Percentiles rank a stretch among this genome's conserved stretches.
phyloP scores from a whole-genome alignment of 2,113 vertebrate genomes.

The Catagonus wagneri region DNA sequence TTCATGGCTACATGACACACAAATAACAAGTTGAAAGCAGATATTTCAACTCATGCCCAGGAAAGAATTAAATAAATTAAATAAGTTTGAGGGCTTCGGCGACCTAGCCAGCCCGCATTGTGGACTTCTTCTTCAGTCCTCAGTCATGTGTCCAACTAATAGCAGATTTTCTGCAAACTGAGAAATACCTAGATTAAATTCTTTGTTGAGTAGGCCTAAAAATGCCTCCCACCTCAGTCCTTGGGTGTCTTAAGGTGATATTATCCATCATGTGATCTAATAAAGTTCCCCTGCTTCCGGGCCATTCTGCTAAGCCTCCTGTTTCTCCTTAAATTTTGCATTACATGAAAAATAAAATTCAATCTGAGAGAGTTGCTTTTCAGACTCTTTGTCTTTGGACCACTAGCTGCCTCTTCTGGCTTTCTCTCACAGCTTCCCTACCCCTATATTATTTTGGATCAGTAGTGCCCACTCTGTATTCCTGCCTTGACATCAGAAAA shows the following conservation, averaged over 20 bases:
- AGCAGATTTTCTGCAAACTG: background rate
- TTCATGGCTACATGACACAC: too few relatives aligned
- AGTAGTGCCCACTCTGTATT: background rate
- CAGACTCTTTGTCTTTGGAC: background rate
- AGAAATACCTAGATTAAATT: background rate
- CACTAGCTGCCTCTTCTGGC: background rate
- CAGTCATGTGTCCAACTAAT: background rate
- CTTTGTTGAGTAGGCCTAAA: background rate
- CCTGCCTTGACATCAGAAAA: background rate
- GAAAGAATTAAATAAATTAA: background rate
- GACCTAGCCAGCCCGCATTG: background rate
- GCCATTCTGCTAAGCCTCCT: background rate
- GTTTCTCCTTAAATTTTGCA: conserved; percentile 12
- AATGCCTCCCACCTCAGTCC: background rate
- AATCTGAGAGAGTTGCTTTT: background rate
- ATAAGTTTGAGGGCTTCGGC: background rate
- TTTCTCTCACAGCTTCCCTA: background rate
- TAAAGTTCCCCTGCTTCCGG: background rate
- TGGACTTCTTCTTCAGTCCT: background rate
- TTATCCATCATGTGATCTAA: background rate
- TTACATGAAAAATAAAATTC: conserved; percentile 10
- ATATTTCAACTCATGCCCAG: background rate
- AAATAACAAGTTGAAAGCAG: conserved; percentile 34
- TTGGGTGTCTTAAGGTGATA: background rate
- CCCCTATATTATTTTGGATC: background rate